Evolutionary conservation across 2,113 vertebrate genomes (phyloP), one percentile per base, ranked within the genome.

Genomic region (Erythrolamprus reginae): DNA sequence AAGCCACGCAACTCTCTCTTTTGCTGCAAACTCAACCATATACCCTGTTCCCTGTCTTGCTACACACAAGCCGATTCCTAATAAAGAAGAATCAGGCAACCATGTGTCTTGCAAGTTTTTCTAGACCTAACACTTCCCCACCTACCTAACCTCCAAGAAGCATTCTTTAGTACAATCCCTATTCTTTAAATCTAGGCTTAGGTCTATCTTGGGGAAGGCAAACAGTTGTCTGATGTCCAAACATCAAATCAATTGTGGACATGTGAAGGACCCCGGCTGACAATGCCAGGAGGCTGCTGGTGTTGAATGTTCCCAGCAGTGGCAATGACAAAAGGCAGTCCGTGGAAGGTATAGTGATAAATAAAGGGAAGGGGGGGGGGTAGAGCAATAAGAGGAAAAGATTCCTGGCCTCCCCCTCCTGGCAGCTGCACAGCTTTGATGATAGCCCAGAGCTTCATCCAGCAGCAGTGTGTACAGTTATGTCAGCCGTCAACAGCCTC

Each of bases 201-300:
- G 88, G 94, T 93, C 93, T 95, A 65, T 17, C 86, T 89, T 61
- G 90, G 90, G 0, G 0, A 96, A 87, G 77, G 92, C 89, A 92
- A 94, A 89, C 12, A 92, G 93, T 96, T 96, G 38, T 88, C 93
- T 94, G 93, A 70, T 92, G 94, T 94, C 86, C 90, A 95, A 93
- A 93, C 92, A 92, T 95, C 94, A 95, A 94, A 93, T 77, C 92
- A 94, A 95, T 91, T 83, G 93, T 42, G 24, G 13, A 51, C 90
- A 77, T 88, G 91, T 61, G 26, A 61, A 0, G 9, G 95, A 56
- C 26, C 3, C 53, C 33, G 3, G n/a, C 33, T n/a, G n/a, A 26
- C 89, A 89, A 28, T 23, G 24, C 28, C 56, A 94, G 21, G 7
- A 93, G 61, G 91, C 8, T 53, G 84, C 6, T 77, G 88, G 83